Conservation (phyloP, 2,888 invertebrate species). For the Fissipunctia ypsillon region DNA sequence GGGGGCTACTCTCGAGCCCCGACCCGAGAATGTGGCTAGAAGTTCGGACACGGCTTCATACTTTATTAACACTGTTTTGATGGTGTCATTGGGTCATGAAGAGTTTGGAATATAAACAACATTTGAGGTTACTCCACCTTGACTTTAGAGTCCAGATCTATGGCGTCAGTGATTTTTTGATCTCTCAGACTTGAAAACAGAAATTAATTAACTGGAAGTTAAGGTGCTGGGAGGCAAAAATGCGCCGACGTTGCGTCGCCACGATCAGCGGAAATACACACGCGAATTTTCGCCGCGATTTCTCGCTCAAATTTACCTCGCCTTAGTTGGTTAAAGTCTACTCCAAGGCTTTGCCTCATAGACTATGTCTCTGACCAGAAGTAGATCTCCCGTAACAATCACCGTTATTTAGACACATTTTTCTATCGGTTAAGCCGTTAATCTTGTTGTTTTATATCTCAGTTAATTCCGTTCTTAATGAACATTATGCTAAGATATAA, state of each 20-base stretch:
- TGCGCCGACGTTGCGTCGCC: not conserved
- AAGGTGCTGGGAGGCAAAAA: not conserved
- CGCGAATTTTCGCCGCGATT: not conserved
- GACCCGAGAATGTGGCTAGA: conserved; percentile 22
- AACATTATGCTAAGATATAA: conserved; percentile 25
- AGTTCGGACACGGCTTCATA: conserved; percentile 42
- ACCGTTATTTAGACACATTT: conserved; percentile 64
- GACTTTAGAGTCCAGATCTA: not conserved
- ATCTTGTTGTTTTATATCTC: conserved; percentile 52
- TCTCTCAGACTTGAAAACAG: not conserved
- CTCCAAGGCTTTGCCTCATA: not conserved
- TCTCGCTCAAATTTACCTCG: not conserved
- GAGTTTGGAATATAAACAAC: not conserved
- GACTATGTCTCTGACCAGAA: not conserved
- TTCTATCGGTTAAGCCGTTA: conserved; percentile 66
- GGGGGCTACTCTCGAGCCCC: conserved; percentile 30
- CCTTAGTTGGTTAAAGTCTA: not conserved
- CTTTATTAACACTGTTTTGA: conserved; percentile 51
- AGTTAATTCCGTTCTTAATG: conserved; percentile 38
- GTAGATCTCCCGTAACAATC: conserved; percentile 26
- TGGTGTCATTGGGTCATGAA: conserved; percentile 5
- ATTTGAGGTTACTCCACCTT: not conserved
- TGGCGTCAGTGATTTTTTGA: not conserved
- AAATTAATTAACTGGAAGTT: not conserved
- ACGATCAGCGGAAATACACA: not conserved